Evolutionary conservation across 2,113 vertebrate species (phyloP), one percentile per base, ranked within the genome.

Genomic region (Trogon melanurus): DNA sequence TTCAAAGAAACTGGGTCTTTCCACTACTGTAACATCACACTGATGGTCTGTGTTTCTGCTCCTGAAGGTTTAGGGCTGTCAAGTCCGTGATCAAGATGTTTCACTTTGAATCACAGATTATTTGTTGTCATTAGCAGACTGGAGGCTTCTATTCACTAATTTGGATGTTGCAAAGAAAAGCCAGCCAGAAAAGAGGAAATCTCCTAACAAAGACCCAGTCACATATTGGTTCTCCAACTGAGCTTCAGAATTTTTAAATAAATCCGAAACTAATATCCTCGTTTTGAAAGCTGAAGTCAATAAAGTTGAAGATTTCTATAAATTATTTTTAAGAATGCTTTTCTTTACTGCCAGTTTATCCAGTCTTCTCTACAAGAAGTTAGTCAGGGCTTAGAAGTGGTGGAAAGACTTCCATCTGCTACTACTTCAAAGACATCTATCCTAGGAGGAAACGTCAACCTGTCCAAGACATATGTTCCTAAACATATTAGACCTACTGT

Each of bases 101-200:
- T 96, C 71, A 64, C 47, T 81, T 53, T 54, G 66, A 93, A 87
- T 80, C 78, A 71, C 58, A 62, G 54, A 71, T 57, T 95, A 79
- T 93, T 94, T 88, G 65, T 88, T 94, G 88, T 69, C 51, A 64
- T 78, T n/a, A 0, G 30, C 65, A 93, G 61, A 91, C 56, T 67
- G 51, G 36, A 97, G n/a, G n/a, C 19, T 82, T 92, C 93, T 94
- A 88, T 89, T 88, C 82, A 58, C 38, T 85, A 71, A 66, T 85
- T 93, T 81, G n/a, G 64, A 81, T 48, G 66, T 38, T 70, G 34
- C 41, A 89, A 92, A 61, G 79, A 88, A 86, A 95, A 93, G 53
- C 22, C 64, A 75, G 73, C 36, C 79, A 88, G 56, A 70, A 70
- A 69, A 88, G 23, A 51, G 5, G 38, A 87, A 74, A 71, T 64